Conservation (phyloP, 2,888 invertebrate species). For the Xestia xanthographa region DNA sequence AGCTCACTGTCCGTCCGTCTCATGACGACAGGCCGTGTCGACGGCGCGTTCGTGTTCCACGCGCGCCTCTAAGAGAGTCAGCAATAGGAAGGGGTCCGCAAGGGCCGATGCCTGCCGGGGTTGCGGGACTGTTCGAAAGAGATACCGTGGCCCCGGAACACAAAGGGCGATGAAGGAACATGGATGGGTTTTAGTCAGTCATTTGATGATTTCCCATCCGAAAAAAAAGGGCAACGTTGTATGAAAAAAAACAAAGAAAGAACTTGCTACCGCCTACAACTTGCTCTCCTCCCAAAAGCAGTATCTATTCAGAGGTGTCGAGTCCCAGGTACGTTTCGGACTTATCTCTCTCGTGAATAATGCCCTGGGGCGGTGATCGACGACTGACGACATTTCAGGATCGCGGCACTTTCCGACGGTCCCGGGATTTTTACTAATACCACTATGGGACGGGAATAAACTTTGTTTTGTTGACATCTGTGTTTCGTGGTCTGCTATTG, state of each 20-base stretch:
- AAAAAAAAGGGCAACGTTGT: no score
- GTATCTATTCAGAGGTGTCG: conserved; percentile 76
- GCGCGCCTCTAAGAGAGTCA: no score
- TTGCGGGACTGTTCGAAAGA: no score
- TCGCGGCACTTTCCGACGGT: conserved; percentile 64
- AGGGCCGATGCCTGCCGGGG: no score
- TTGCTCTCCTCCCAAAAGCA: conserved; percentile 40
- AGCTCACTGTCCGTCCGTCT: no score
- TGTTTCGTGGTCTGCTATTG: conserved; percentile 21
- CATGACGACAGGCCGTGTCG: no score
- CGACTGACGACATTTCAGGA: conserved; percentile 81
- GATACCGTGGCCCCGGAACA: no score
- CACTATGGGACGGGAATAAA: conserved; percentile 57
- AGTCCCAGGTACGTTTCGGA: conserved; percentile 73
- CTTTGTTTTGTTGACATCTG: conserved; percentile 59
- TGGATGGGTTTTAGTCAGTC: no score
- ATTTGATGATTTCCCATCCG: no score
- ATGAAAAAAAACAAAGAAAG: neutral
- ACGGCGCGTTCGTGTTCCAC: no score
- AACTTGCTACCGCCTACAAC: conserved; percentile 9
- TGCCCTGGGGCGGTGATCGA: conserved; percentile 81
- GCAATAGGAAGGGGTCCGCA: no score
- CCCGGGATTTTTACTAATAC: conserved; percentile 68
- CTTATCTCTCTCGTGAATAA: conserved; percentile 83
- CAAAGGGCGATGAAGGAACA: no score